Evolutionary conservation across 2,888 invertebrate genomes (phyloP), one percentile per base, ranked within the genome.

Genomic region (Atrina japonica): DNA sequence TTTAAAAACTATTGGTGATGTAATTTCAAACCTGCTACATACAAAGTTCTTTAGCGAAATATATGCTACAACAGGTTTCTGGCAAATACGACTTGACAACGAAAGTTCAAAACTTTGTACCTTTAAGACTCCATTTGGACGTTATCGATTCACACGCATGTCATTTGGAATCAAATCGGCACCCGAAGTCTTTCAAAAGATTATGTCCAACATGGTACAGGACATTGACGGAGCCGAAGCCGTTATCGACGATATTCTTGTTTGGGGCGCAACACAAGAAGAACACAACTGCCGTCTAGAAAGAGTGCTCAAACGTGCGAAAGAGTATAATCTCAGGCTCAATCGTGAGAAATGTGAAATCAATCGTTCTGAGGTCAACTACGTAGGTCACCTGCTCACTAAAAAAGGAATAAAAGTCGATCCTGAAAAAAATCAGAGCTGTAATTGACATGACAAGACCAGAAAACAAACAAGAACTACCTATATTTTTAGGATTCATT

Each of bases 301-400:
- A n/a, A n/a, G n/a, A n/a, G n/a, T n/a, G n/a, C n/a, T n/a, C n/a
- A n/a, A n/a, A n/a, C n/a, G n/a, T n/a, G n/a, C n/a, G n/a, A n/a
- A n/a, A n/a, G n/a, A n/a, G n/a, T n/a, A n/a, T n/a, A n/a, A n/a
- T n/a, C n/a, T n/a, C n/a, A n/a, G n/a, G n/a, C n/a, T n/a, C n/a
- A 65, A 69, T 2, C 70, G 73, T 60, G 75, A 73, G n/a, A 52
- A 68, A 25, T 76, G 61, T 65, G 70, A n/a, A n/a, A n/a, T n/a
- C n/a, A n/a, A n/a, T n/a, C n/a, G n/a, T n/a, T n/a, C 50, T 7
- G 30, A 53, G 49, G 18, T 73, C 3, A 61, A 49, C 6, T 76
- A 55, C 58, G 67, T 70, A 18, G 73, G 66, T 14, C 73, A 70
- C 21, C 35, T 41, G 6, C 14, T 73, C 14, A 67, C 58, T 56